A percentile compares a stretch with the other conserved stretches of the same genome.
These are phyloP conservation scores for Pterocles burchelli DNA, from an alignment of 2,113 vertebrate genomes.

Conservation along the genomic window DNA sequence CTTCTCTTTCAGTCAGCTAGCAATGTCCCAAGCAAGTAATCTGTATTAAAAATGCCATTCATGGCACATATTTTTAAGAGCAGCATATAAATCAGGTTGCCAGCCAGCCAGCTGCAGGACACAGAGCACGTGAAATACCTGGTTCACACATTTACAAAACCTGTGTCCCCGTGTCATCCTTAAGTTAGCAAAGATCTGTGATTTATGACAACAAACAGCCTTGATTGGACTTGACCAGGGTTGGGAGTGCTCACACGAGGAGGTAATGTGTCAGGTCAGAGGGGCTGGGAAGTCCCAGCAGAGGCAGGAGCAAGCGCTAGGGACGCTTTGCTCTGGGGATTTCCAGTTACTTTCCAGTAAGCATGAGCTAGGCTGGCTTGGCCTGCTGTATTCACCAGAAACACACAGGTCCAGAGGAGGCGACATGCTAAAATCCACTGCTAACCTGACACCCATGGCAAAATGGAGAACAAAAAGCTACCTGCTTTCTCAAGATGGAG, in stretches of 20 bases:
- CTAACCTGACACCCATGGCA: neutral
- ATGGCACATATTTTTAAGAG: neutral
- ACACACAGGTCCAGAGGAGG: neutral
- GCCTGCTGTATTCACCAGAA: neutral
- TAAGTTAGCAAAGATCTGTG: neutral
- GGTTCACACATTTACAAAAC: neutral
- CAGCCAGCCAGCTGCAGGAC: neutral
- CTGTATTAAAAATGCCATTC: neutral
- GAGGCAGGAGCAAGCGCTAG: neutral
- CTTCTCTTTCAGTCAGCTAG: neutral
- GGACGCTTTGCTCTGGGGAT: neutral
- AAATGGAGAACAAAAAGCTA: neutral
- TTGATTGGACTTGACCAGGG: neutral
- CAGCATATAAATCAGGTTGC: neutral
- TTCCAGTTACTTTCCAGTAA: neutral
- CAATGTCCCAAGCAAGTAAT: neutral
- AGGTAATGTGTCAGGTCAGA: neutral
- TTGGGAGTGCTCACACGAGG: fast-evolving
- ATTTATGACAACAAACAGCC: neutral
- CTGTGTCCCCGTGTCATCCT: neutral
- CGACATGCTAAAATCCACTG: neutral
- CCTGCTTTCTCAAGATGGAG: neutral
- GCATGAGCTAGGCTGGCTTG: neutral
- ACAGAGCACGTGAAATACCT: neutral
- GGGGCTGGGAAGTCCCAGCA: neutral